Evolutionary conservation across 1,140 invertebrate species (phyloP).

Genomic region (Bombus difficillimus): DNA sequence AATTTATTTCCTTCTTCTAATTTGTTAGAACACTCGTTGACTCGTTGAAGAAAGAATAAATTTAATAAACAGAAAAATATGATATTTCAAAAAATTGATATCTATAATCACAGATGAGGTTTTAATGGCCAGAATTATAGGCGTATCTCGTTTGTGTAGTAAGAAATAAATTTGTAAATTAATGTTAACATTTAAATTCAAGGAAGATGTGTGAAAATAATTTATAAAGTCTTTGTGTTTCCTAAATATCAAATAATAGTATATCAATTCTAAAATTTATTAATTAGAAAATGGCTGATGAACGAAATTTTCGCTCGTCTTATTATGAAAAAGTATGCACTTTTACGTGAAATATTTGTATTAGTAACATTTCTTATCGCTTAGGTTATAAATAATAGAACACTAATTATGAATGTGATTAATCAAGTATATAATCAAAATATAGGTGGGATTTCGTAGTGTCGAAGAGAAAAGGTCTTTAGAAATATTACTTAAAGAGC

Average conservation of each 20-base stretch:
- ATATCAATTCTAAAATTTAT: neutral
- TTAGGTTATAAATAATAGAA: neutral
- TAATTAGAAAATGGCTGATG: constrained; percentile 83
- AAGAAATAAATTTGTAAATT: neutral
- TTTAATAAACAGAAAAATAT: neutral
- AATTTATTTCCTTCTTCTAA: neutral
- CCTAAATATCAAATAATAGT: neutral
- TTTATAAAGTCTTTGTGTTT: neutral
- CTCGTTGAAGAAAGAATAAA: neutral
- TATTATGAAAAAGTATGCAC: constrained; percentile 91
- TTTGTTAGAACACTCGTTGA: neutral
- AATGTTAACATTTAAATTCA: neutral
- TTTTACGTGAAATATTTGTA: constrained; percentile 55
- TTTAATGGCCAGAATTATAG: neutral
- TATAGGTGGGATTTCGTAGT: constrained; percentile 91
- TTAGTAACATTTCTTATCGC: neutral
- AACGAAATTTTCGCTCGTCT: constrained; percentile 94
- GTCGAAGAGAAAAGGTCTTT: constrained; percentile 96
- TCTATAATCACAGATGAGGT: neutral
- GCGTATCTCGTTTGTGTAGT: neutral
- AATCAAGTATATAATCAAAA: neutral
- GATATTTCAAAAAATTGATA: neutral
- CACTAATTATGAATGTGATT: neutral
- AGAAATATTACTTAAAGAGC: constrained; percentile 95
- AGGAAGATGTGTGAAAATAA: neutral